A percentile compares a stretch with the other conserved stretches of the same genome.
phyloP scores from a whole-genome alignment of 2,888 invertebrate species.

The Galerucella nymphaeae region DNA sequence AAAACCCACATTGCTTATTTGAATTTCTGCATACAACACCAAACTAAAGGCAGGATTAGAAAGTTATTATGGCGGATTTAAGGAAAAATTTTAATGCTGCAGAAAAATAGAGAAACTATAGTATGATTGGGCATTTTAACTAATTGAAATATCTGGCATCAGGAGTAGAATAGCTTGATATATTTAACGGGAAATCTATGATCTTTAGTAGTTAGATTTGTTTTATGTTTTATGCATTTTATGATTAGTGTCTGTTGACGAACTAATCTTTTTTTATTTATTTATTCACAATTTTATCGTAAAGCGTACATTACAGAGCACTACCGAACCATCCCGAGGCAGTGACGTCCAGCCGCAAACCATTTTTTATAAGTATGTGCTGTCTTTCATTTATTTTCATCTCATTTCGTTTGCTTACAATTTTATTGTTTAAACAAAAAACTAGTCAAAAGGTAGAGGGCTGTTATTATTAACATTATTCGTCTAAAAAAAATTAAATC shows the following conservation, averaged over 20 bases:
- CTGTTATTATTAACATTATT: not conserved
- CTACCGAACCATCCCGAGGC: slow-evolving; percentile 60
- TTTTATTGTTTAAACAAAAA: slow-evolving; percentile 32
- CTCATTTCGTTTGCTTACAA: slow-evolving; percentile 35
- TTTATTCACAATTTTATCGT: slow-evolving; percentile 57
- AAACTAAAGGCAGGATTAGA: too few species aligned
- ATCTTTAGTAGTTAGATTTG: slow-evolving; percentile 33
- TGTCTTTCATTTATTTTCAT: slow-evolving; percentile 53
- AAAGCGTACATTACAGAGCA: slow-evolving; percentile 64
- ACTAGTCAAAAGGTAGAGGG: slow-evolving; percentile 23
- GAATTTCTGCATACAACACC: too few species aligned
- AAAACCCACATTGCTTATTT: too few species aligned
- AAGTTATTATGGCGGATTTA: too few species aligned
- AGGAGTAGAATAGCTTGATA: not conserved
- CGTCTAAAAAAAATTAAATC: too few species aligned
- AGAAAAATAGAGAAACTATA: too few species aligned
- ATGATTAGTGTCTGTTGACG: slow-evolving; percentile 44
- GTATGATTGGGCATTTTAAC: too few species aligned
- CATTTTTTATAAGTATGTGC: slow-evolving; percentile 60
- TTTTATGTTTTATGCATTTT: slow-evolving; percentile 33
- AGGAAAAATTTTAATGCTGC: too few species aligned
- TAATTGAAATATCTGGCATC: not conserved
- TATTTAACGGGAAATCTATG: slow-evolving; percentile 1
- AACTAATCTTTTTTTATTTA: slow-evolving; percentile 53
- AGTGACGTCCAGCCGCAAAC: slow-evolving; percentile 57